A percentile compares a stretch with the other conserved stretches of the same genome.
These are phyloP conservation scores for Cherax destructor DNA, from an alignment of 1,140 invertebrate species.

Conservation along the genomic window DNA sequence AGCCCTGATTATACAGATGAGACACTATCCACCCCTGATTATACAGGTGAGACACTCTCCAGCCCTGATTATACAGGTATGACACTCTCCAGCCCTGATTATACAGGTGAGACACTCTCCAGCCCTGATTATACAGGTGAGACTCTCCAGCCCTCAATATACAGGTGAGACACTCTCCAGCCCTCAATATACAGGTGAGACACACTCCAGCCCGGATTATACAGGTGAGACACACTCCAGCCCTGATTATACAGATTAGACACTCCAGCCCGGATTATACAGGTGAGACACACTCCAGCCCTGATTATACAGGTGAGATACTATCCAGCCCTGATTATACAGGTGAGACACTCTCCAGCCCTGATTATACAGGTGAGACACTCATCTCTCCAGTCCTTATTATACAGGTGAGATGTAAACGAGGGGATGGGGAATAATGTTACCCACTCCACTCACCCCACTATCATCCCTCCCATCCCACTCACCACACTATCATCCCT, in stretches of 20 bases:
- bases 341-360: no score
- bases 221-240: no score
- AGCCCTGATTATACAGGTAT: no score
- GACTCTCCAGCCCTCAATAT: not conserved
- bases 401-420: not conserved
- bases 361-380: not conserved
- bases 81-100: constrained; percentile 73
- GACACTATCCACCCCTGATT: not conserved
- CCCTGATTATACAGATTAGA: constrained; percentile 73
- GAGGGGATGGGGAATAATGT: no score
- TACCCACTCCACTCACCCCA: no score
- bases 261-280: not conserved
- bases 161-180: no score
- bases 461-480: no score
- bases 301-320: not conserved
- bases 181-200: no score
- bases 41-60: not conserved
- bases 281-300: not conserved
- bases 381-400: no score
- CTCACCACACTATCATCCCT: constrained; percentile 10
- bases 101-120: constrained; percentile 72
- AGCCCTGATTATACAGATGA: not conserved
- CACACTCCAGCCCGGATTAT: constrained; percentile 46
- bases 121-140: not conserved
- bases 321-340: not conserved